A percentile compares a stretch with the other conserved stretches of the same genome.
These are phyloP conservation scores for Therioaphis trifolii DNA, from an alignment of 2,888 invertebrate genomes.

Conservation along the genomic window DNA sequence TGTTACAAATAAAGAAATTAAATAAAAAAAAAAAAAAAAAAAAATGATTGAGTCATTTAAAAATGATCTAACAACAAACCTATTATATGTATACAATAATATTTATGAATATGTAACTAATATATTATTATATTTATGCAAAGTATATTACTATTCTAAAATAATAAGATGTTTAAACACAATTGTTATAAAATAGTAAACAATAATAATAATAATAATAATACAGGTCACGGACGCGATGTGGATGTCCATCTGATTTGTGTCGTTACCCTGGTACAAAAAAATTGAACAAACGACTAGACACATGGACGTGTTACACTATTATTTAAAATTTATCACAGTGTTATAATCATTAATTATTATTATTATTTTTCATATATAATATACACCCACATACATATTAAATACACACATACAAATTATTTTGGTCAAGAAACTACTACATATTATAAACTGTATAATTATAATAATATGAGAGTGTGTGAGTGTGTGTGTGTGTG, in stretches of 20 bases:
- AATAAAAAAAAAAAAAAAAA: neutral
- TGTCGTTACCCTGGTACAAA: constrained; percentile 42
- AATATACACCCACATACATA: neutral
- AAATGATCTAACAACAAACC: constrained; percentile 5
- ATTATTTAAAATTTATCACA: constrained; percentile 37
- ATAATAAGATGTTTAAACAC: constrained; percentile 31
- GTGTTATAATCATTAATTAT: constrained; percentile 2
- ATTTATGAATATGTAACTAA: neutral
- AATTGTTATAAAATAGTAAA: constrained; percentile 37
- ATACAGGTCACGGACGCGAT: too few relatives aligned
- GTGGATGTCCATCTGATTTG: constrained; percentile 22
- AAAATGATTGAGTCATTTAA: neutral
- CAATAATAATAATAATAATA: constrained; percentile 46
- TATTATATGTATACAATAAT: neutral
- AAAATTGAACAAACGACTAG: constrained; percentile 42
- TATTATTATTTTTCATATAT: constrained; percentile 10
- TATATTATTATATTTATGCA: neutral
- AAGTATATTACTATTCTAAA: constrained; percentile 18
- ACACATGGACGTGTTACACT: constrained; percentile 22
- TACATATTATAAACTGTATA: neutral
- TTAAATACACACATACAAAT: neutral
- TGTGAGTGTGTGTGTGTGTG: too few relatives aligned
- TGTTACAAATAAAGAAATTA: neutral
- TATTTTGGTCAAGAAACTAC: neutral
- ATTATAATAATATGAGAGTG: too few relatives aligned